phyloP scores from a whole-genome alignment of 2,113 vertebrate species.

The Tetrax tetrax region DNA sequence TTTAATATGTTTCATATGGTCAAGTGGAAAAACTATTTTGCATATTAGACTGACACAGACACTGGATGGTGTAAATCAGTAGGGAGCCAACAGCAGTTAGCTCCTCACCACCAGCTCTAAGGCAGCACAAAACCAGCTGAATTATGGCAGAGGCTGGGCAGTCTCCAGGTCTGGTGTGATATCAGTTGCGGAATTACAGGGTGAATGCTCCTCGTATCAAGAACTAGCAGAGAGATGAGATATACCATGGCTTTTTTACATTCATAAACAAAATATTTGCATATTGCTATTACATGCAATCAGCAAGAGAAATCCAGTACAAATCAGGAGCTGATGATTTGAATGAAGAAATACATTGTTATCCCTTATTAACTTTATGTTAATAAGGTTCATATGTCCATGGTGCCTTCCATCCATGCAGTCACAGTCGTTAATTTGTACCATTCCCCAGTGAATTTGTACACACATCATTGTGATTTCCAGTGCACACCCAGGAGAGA shows the following conservation, averaged over 20 bases:
- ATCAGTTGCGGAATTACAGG: background rate
- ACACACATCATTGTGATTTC: background rate
- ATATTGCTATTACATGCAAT: rapidly evolving
- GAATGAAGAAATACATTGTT: background rate
- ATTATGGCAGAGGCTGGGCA: background rate
- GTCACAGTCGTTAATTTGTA: background rate
- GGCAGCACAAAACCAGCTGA: background rate
- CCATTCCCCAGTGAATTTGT: background rate
- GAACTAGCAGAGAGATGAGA: background rate
- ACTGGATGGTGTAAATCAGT: background rate
- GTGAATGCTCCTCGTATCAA: background rate
- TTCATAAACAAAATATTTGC: background rate
- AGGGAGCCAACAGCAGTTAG: background rate
- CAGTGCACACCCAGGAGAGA: background rate
- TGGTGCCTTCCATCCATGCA: background rate
- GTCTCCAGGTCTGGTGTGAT: background rate
- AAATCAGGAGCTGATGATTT: background rate
- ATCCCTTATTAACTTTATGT: background rate
- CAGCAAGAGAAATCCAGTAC: background rate
- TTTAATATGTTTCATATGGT: background rate
- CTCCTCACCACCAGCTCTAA: background rate
- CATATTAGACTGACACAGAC: background rate
- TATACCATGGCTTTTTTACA: rapidly evolving
- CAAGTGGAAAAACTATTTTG: background rate
- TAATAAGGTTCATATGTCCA: rapidly evolving